phyloP scores from a whole-genome alignment of 2,888 invertebrate species.

The Eupelmus urozonus region DNA sequence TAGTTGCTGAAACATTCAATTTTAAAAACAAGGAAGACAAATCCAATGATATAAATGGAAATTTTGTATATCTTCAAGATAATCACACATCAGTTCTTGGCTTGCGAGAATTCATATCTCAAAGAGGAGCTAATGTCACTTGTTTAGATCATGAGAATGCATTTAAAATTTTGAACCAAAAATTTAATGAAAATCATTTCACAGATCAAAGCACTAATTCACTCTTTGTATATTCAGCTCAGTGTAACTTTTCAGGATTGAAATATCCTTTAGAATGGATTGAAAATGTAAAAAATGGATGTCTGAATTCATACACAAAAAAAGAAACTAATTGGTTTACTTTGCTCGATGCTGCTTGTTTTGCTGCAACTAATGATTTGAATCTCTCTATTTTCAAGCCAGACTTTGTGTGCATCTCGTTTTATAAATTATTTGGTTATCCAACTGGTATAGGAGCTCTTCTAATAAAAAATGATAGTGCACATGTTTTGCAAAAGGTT shows the following conservation, averaged over 20 bases:
- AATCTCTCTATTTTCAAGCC: conserved; percentile 86
- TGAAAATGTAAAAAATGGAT: conserved; percentile 81
- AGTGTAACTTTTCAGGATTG: conserved; percentile 95
- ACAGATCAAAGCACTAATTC: conserved; percentile 75
- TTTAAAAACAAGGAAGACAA: conserved; percentile 77
- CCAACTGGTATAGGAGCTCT: conserved; percentile 97
- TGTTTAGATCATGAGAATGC: conserved; percentile 82
- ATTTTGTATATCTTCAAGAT: conserved; percentile 90
- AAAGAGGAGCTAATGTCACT: conserved; percentile 79
- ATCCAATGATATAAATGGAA: conserved; percentile 79
- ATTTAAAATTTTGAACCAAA: conserved; percentile 76
- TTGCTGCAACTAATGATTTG: conserved; percentile 86
- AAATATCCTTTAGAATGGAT: conserved; percentile 92
- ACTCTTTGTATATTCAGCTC: conserved; percentile 92
- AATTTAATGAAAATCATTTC: conserved; percentile 20
- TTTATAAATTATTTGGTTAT: conserved; percentile 98
- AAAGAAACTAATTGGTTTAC: conserved; percentile 83
- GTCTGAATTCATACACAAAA: conserved; percentile 77
- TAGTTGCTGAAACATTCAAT: conserved; percentile 89
- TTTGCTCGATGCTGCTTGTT: conserved; percentile 92
- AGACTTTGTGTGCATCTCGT: conserved; percentile 94
- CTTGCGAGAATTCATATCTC: conserved; percentile 86
- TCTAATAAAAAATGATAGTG: conserved; percentile 85
- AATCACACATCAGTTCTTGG: conserved; percentile 98
- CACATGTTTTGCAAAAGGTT: conserved; percentile 81